Percentiles rank a stretch among this genome's conserved stretches.
Evolutionary conservation across 92 coral and sea anemone species (phyloP).

Genomic region (Epizoanthus rinbou): DNA sequence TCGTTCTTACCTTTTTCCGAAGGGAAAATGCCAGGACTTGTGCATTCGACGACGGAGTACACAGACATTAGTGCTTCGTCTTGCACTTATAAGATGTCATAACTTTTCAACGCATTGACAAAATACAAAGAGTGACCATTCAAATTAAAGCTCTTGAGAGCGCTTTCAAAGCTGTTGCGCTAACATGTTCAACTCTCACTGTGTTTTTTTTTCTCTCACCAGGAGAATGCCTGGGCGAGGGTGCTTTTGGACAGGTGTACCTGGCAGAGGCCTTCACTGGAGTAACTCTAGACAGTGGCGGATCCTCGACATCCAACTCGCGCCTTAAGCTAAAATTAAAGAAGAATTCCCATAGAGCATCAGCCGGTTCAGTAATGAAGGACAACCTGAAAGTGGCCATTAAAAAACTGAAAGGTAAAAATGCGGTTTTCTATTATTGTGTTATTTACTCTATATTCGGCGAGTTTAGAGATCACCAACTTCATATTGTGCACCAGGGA

Average conservation of each 20-base stretch:
- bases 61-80: too few species aligned
- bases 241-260: conserved; percentile 91
- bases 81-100: too few species aligned
- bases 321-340: conserved; percentile 59
- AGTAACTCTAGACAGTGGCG: conserved; percentile 56
- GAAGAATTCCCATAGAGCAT: conserved; percentile 65
- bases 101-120: too few species aligned
- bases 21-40: too few species aligned
- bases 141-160: too few species aligned
- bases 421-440: not conserved
- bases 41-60: too few species aligned
- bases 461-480: too few species aligned
- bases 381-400: conserved; percentile 81
- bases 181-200: not conserved
- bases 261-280: conserved; percentile 81
- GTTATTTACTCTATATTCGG: not conserved
- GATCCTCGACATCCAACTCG: conserved; percentile 48
- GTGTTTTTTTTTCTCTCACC: not conserved
- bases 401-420: conserved; percentile 82
- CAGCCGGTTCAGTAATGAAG: conserved; percentile 55
- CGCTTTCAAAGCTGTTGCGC: too few species aligned
- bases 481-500: too few species aligned
- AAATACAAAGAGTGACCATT: too few species aligned
- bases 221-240: conserved; percentile 80
- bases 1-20: too few species aligned